Percentiles rank a stretch among this genome's conserved stretches.
Conservation (phyloP, 2,113 vertebrate species). For the Pedetes capensis region DNA sequence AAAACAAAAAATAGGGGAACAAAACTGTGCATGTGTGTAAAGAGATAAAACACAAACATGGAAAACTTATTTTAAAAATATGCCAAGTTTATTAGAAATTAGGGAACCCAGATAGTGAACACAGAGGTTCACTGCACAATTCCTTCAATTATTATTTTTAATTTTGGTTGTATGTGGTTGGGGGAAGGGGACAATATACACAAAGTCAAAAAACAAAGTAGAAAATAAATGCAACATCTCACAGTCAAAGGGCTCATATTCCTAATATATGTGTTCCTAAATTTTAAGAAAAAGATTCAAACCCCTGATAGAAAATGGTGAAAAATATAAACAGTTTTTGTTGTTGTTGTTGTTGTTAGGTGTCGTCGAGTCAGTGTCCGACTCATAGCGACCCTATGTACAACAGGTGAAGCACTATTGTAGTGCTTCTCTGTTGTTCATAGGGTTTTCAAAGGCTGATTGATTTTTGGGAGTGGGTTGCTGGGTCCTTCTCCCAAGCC, state of each 20-base stretch:
- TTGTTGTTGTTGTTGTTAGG: too few species aligned
- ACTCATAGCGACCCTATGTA: too few species aligned
- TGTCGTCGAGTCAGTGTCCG: too few species aligned
- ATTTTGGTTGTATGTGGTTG: neutral
- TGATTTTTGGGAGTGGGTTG: too few species aligned
- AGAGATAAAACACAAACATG: neutral
- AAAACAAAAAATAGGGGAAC: neutral
- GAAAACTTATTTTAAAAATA: neutral
- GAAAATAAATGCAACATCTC: neutral
- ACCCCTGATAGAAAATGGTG: neutral
- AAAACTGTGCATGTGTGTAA: neutral
- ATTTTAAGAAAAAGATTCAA: neutral
- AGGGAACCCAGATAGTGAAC: neutral
- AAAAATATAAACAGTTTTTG: neutral
- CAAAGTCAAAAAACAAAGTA: neutral
- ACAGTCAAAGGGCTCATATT: neutral
- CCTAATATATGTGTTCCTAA: neutral
- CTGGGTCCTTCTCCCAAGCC: too few species aligned
- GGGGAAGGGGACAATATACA: neutral
- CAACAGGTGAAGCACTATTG: too few species aligned
- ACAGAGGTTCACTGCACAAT: neutral
- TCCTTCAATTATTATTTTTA: neutral
- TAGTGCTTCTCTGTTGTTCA: too few species aligned
- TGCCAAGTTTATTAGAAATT: neutral
- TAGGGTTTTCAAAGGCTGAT: too few species aligned